phyloP scores from a whole-genome alignment of 2,797 vertebrate genomes.

The Telmatherina bonti region DNA sequence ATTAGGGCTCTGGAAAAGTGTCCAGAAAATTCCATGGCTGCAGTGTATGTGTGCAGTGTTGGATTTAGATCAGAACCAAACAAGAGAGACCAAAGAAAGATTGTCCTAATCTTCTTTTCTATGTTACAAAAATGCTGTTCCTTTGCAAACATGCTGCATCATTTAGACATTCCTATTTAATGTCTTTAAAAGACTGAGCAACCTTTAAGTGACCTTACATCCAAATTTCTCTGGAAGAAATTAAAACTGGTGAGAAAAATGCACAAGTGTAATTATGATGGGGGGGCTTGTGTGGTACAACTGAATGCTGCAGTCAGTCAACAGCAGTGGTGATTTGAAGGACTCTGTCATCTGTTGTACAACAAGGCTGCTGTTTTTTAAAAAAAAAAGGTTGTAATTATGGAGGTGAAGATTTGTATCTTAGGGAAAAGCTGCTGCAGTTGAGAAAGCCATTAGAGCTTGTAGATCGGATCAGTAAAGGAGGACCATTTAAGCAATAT shows the following conservation, averaged over 20 bases:
- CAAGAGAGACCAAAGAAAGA: no score
- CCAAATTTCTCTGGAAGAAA: conserved; percentile 35
- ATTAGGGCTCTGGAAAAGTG: no score
- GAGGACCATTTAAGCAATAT: conserved; percentile 21
- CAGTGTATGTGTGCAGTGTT: no score
- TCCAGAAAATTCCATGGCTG: no score
- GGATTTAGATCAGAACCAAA: background rate
- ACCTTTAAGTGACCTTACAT: conserved; percentile 43
- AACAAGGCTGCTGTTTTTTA: conserved; percentile 18
- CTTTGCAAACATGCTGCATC: background rate
- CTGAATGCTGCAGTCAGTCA: conserved; percentile 30
- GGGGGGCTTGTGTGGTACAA: conserved; percentile 3
- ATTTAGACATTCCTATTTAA: conserved; percentile 19
- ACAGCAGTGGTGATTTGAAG: conserved; percentile 26
- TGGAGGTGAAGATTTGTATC: conserved; percentile 49
- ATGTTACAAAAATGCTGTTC: no score
- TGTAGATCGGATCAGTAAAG: conserved; percentile 52
- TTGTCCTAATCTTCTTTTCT: no score
- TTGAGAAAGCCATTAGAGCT: conserved; percentile 37
- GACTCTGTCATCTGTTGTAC: conserved; percentile 40
- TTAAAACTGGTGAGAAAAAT: conserved; percentile 23
- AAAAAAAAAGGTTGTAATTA: conserved; percentile 31
- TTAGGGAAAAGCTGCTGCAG: conserved; percentile 32
- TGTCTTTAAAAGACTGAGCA: conserved; percentile 17
- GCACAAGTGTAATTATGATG: background rate